These are phyloP conservation scores for Hydropsyche tenuis DNA, from an alignment of 1,140 invertebrate genomes.

Conservation along the genomic window DNA sequence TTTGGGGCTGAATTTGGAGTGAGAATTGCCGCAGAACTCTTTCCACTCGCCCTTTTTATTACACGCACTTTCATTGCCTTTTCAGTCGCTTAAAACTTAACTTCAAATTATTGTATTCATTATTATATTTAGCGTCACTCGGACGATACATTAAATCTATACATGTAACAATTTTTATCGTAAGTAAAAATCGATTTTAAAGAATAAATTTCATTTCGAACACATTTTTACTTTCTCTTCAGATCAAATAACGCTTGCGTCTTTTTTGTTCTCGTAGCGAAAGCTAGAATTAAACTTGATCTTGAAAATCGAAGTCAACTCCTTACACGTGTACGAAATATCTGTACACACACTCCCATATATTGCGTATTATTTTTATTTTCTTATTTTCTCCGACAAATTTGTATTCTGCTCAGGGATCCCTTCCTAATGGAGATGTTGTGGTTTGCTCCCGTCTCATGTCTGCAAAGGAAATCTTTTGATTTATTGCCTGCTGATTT, in stretches of 20 bases:
- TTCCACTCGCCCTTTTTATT: not conserved
- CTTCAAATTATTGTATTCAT: too few relatives aligned
- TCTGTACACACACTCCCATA: not conserved
- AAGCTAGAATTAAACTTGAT: not conserved
- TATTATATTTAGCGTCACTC: too few relatives aligned
- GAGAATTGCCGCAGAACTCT: not conserved
- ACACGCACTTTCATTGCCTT: not conserved
- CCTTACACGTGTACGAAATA: not conserved
- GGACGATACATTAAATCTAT: too few relatives aligned
- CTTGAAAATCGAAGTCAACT: too few relatives aligned
- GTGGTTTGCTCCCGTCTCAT: conserved; percentile 39
- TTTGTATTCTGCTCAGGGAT: conserved; percentile 44
- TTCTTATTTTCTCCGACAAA: conserved; percentile 28
- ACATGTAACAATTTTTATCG: not conserved
- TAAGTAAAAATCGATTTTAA: not conserved
- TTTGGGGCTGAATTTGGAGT: not conserved
- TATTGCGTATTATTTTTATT: not conserved
- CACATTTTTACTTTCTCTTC: not conserved
- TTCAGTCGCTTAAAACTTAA: not conserved
- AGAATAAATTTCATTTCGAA: not conserved
- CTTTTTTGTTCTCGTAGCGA: not conserved
- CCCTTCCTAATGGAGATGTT: conserved; percentile 48
- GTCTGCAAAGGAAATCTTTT: conserved; percentile 45
- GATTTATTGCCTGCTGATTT: conserved; percentile 45
- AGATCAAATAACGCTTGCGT: not conserved